Evolutionary conservation across 2,888 invertebrate genomes (phyloP).

Genomic region (Epinotia ramella): DNA sequence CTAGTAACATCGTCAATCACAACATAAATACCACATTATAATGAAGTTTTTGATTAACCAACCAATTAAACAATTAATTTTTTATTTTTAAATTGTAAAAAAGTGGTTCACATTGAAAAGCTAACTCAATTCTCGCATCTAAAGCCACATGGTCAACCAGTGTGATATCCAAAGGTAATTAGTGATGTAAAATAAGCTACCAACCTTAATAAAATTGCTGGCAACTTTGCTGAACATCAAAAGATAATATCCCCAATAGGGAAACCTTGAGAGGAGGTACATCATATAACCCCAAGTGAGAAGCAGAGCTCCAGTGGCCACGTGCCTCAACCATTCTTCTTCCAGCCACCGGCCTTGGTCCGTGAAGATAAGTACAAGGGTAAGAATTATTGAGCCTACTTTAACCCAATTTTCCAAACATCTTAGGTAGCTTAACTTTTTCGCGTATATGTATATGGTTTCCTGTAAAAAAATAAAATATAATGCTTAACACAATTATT

Average conservation of each 20-base stretch:
- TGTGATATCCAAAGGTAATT: too few relatives aligned
- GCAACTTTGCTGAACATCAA: constrained; percentile 72
- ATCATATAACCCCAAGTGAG: constrained; percentile 68
- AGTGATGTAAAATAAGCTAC: neutral
- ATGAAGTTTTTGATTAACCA: too few relatives aligned
- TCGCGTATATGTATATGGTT: constrained; percentile 34
- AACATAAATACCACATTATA: too few relatives aligned
- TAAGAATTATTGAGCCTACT: constrained; percentile 28
- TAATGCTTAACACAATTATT: too few relatives aligned
- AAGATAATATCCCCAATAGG: constrained; percentile 66
- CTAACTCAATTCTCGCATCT: too few relatives aligned
- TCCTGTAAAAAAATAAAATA: constrained; percentile 17
- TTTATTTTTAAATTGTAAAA: too few relatives aligned
- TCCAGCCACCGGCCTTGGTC: constrained; percentile 28
- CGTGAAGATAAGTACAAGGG: constrained; percentile 25
- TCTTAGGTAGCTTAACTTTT: constrained; percentile 10
- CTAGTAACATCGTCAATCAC: too few relatives aligned
- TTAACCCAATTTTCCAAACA: constrained; percentile 32
- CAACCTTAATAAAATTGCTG: constrained; percentile 58
- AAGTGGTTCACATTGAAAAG: too few relatives aligned
- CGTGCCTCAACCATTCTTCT: constrained; percentile 55
- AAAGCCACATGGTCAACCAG: too few relatives aligned
- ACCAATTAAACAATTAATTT: too few relatives aligned
- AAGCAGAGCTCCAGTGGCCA: constrained; percentile 63
- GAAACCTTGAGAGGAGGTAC: constrained; percentile 65